Evolutionary conservation across 2,797 vertebrate species (phyloP), one percentile per base, ranked within the genome.

Genomic region (Cirrhinus molitorella): DNA sequence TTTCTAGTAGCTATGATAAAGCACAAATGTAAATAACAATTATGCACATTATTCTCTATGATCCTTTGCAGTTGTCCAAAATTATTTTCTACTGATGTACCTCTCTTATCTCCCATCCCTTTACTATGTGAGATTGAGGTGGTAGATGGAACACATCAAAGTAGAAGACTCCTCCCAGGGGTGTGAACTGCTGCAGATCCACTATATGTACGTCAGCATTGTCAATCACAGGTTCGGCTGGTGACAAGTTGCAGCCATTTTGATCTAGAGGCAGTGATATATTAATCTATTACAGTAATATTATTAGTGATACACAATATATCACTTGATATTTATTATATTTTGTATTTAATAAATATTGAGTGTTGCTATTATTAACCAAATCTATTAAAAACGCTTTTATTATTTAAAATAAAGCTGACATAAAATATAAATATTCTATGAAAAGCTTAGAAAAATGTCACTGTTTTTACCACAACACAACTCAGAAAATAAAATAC

Each of bases 111-210:
- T 92, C 93, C 96, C 97, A 99, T 83, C 91, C 92, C 0, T 90
- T 94, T 81, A 92, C 43, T 0, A 89, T 85, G 2, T 87, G 88
- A 84, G 90, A 90, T 88, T 97, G 97, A 0, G 95, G 96, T 0
- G 97, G 97, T 31, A 99, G 92, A 71, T 89, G 89, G 86, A 98
- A 94, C 0, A 90, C 88, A 0, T 96, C 91, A 0, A 94, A 96
- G 85, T 95, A 95, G 88, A 95, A 97, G 79, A 99, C 93, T 0
- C 98, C 97, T 0, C 98, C 98, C 87, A 99, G 80, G 0, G 93
- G 90, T 0, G 89, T 91, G 89, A 95, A 97, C 76, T 94, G 94
- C 66, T 88, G 91, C 89, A 97, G 55, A 88, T 99, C 96, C 77
- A 96, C 94, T 6, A 91, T 65, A 4, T 79, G 45, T 0, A 74